phyloP scores from a whole-genome alignment of 2,797 vertebrate genomes.

The Gallinago stenura region DNA sequence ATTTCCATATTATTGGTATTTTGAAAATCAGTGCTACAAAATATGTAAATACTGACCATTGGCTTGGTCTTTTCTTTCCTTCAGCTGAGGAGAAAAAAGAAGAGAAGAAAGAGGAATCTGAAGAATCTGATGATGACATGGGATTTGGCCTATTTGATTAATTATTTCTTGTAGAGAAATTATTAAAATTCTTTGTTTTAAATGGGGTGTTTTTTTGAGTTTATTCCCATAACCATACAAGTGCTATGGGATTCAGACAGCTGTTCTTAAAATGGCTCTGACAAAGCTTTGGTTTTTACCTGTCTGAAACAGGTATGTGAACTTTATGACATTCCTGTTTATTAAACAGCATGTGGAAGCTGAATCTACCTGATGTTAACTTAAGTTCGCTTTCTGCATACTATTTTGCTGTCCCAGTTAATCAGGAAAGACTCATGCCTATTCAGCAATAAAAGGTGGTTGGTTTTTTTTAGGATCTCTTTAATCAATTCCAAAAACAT shows the following conservation, averaged over 20 bases:
- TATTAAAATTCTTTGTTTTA: conserved; percentile 76
- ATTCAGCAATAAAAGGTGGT: not conserved
- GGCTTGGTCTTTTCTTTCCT: not conserved
- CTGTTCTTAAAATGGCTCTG: not conserved
- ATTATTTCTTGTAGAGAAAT: conserved; percentile 16
- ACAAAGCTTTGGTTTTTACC: not conserved
- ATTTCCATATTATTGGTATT: not conserved
- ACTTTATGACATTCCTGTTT: not conserved
- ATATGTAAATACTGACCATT: not conserved
- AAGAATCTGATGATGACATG: conserved; percentile 97
- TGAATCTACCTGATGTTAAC: not conserved
- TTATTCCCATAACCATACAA: not conserved
- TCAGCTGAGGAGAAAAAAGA: conserved; percentile 92
- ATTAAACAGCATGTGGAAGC: not conserved
- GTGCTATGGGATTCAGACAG: not conserved
- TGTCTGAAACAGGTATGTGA: not conserved
- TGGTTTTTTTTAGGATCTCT: not conserved
- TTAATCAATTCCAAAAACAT: not conserved
- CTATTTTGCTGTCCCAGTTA: not conserved
- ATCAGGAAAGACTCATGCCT: not conserved
- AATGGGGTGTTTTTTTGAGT: not conserved
- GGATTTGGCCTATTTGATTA: conserved; percentile 95
- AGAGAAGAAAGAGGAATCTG: conserved; percentile 96
- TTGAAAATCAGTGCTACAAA: not conserved
- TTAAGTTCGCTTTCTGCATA: not conserved